These are phyloP conservation scores for Passer montanus DNA, from an alignment of 2,113 vertebrate genomes.

Conservation along the genomic window DNA sequence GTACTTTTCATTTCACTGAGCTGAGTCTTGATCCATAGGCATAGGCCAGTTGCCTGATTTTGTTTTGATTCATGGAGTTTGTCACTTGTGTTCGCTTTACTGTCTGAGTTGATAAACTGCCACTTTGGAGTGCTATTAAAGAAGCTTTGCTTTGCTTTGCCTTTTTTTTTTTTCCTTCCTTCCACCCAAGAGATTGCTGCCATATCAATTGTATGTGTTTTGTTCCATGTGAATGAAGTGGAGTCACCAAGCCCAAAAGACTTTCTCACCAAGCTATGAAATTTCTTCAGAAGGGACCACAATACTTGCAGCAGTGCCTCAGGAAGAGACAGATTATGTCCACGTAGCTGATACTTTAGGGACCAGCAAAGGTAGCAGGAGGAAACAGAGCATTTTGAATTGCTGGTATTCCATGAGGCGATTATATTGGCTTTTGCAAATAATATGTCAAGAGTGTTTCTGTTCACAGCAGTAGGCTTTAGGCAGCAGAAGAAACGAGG, in stretches of 20 bases:
- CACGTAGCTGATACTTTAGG: neutral
- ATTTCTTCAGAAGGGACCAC: neutral
- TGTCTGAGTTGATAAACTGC: neutral
- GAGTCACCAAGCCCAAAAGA: neutral
- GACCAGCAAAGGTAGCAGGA: neutral
- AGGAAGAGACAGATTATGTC: neutral
- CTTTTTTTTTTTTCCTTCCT: neutral
- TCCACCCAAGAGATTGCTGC: neutral
- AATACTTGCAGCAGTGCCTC: neutral
- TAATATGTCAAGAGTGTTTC: neutral
- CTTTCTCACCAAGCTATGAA: neutral
- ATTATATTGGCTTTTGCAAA: neutral
- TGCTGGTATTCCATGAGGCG: neutral
- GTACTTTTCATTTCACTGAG: neutral
- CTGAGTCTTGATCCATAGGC: neutral
- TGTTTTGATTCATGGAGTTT: neutral
- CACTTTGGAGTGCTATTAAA: neutral
- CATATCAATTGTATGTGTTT: accelerated
- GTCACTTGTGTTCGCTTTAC: neutral
- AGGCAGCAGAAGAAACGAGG: neutral
- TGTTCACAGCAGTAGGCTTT: conserved; percentile 34
- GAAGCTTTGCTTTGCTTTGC: neutral
- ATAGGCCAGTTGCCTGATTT: neutral
- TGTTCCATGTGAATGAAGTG: neutral
- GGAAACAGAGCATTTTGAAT: neutral